Percentiles rank a stretch among this genome's conserved stretches.
phyloP scores from a whole-genome alignment of 2,888 invertebrate genomes.

The Ellobium chinense region DNA sequence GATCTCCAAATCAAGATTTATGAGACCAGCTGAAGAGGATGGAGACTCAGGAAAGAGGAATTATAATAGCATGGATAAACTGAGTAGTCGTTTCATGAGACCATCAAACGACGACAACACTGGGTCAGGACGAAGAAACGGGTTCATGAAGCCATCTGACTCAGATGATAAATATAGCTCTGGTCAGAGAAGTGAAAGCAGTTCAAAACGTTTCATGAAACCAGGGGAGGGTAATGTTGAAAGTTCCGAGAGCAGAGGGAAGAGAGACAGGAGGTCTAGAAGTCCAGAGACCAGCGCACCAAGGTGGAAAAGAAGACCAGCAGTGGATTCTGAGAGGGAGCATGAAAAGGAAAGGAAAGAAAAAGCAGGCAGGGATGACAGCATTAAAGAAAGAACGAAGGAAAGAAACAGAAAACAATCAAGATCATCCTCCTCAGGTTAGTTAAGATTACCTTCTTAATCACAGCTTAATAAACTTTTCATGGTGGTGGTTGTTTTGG shows the following conservation, averaged over 20 bases:
- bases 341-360: background rate
- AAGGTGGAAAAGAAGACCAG: slow-evolving; percentile 20
- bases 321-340: background rate
- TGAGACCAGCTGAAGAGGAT: background rate
- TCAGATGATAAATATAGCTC: background rate
- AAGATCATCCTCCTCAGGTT: slow-evolving; percentile 15
- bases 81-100: too few relatives aligned
- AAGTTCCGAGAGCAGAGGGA: slow-evolving; percentile 14
- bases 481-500: too few relatives aligned
- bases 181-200: slow-evolving; percentile 27
- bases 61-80: too few relatives aligned
- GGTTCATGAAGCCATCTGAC: background rate
- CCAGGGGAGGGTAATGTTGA: slow-evolving; percentile 25
- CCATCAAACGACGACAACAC: too few relatives aligned
- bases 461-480: too few relatives aligned
- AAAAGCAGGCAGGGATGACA: background rate
- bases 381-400: too few relatives aligned
- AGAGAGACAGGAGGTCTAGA: background rate
- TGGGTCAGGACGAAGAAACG: background rate
- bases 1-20: background rate
- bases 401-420: background rate
- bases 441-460: too few relatives aligned
- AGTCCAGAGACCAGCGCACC: background rate
- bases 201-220: slow-evolving; percentile 38
- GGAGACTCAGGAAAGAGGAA: background rate